These are phyloP conservation scores for Arbacia lixula DNA, from an alignment of 53 echinoderm and acorn worm species.

Conservation along the genomic window DNA sequence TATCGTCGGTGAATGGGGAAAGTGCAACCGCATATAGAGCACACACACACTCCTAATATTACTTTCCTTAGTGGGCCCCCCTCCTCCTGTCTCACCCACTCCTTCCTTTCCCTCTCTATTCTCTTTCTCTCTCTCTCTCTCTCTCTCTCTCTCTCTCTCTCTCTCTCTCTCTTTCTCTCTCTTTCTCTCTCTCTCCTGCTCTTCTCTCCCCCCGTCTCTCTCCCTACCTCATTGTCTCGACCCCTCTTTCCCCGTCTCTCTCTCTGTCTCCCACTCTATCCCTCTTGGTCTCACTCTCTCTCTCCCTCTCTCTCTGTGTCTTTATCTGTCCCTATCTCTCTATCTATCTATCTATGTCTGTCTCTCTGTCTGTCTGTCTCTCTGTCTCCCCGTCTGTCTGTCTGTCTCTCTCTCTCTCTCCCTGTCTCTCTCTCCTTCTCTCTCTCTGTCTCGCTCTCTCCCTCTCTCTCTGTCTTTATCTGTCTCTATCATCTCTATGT, in stretches of 20 bases:
- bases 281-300: not conserved
- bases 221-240: not conserved
- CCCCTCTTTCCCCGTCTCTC: not conserved
- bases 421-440: not conserved
- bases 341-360: not conserved
- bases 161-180: not conserved
- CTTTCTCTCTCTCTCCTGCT: not conserved
- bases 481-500: not conserved
- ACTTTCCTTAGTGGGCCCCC: no score
- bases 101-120: not conserved
- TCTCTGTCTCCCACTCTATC: not conserved
- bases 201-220: not conserved
- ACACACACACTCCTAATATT: no score
- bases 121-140: not conserved
- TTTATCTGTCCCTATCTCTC: not conserved
- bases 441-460: not conserved
- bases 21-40: no score
- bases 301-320: not conserved
- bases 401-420: not conserved
- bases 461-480: not conserved
- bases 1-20: no score
- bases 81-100: no score
- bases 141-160: not conserved
- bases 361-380: not conserved
- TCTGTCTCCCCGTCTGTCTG: not conserved